A percentile compares a stretch with the other conserved stretches of the same genome.
phyloP scores from a whole-genome alignment of 2,888 invertebrate genomes.

The Erebia ligea region DNA sequence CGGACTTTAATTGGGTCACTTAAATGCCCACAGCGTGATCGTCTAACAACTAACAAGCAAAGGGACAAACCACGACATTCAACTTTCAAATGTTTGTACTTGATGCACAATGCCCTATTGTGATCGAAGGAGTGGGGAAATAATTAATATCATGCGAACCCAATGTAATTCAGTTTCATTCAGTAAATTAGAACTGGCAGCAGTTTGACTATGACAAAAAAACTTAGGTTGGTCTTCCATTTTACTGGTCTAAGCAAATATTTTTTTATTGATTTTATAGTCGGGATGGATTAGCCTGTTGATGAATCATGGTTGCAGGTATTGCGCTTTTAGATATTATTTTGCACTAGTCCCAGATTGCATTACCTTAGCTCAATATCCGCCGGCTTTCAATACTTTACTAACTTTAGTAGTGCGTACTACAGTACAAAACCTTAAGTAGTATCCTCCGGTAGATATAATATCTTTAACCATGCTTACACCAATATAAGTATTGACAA shows the following conservation, averaged over 20 bases:
- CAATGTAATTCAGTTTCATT: conserved; percentile 14
- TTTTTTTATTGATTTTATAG: too few species aligned
- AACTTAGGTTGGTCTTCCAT: too few species aligned
- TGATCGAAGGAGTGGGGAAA: conserved; percentile 28
- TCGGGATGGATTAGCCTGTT: too few species aligned
- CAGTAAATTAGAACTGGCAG: conserved; percentile 5
- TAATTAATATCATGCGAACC: conserved; percentile 28
- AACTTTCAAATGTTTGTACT: conserved; percentile 34
- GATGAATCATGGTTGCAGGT: too few species aligned
- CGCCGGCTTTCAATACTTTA: background rate
- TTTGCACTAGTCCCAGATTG: background rate
- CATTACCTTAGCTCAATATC: background rate
- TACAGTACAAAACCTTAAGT: background rate
- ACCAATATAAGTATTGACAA: too few species aligned
- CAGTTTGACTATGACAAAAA: background rate
- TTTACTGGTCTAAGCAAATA: too few species aligned
- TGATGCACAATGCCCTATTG: conserved; percentile 37
- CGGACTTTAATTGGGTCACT: conserved; percentile 35
- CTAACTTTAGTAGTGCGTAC: background rate
- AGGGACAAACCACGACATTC: conserved; percentile 37
- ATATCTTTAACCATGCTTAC: background rate
- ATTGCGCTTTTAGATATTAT: too few species aligned
- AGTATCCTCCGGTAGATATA: background rate
- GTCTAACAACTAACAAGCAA: conserved; percentile 38
- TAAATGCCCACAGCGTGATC: conserved; percentile 39